phyloP scores from a whole-genome alignment of 2,888 invertebrate genomes.

The Ichneumoninae sp. region DNA sequence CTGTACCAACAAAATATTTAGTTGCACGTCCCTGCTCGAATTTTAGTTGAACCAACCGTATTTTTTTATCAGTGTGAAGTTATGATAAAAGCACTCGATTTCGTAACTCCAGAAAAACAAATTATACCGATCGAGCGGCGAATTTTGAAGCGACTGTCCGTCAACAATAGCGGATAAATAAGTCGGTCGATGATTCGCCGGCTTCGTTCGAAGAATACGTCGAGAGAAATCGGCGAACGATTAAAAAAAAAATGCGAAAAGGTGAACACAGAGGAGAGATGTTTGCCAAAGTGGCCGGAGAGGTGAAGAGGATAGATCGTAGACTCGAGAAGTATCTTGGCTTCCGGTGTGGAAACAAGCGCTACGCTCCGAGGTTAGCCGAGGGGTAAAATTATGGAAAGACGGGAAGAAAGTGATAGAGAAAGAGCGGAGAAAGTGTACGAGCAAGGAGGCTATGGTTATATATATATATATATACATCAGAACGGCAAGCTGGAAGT shows the following conservation, averaged over 20 bases:
- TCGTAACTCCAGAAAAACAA: neutral
- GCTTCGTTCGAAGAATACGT: neutral
- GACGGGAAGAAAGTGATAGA: constrained; percentile 42
- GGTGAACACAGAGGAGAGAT: constrained; percentile 38
- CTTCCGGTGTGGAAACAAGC: constrained; percentile 49
- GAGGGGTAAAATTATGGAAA: constrained; percentile 64
- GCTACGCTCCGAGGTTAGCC: constrained; percentile 48
- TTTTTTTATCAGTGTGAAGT: too few species aligned
- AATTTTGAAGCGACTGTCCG: neutral
- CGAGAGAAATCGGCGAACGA: neutral
- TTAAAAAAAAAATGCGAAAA: constrained; percentile 29
- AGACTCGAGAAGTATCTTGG: constrained; percentile 57
- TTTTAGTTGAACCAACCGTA: too few species aligned
- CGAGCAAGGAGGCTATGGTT: constrained; percentile 44
- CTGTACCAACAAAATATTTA: too few species aligned
- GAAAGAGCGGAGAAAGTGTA: constrained; percentile 45
- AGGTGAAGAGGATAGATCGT: constrained; percentile 47
- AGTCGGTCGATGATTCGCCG: neutral
- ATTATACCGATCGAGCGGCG: neutral
- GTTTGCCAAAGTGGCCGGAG: constrained; percentile 43
- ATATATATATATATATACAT: constrained; percentile 35
- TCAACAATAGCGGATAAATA: neutral
- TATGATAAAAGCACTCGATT: neutral
- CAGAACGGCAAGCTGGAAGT: constrained; percentile 75
- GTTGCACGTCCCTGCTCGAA: too few species aligned